phyloP scores from a whole-genome alignment of 2,113 vertebrate genomes.

The Sakesphorus luctuosus region DNA sequence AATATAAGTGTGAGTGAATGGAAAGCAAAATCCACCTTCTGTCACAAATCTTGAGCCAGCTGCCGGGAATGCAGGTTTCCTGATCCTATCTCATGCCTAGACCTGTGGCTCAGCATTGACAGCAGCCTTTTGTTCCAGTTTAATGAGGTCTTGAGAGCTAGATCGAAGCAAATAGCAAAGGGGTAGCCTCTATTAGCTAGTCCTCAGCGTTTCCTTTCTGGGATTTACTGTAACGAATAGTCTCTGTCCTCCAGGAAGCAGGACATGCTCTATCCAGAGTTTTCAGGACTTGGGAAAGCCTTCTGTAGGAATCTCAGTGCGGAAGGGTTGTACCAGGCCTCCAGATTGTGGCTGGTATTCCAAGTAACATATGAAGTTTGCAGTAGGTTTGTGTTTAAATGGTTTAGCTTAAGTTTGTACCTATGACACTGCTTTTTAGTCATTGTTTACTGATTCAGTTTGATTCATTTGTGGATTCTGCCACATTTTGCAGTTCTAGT shows the following conservation, averaged over 20 bases:
- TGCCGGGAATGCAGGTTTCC: not conserved
- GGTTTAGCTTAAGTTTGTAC: not conserved
- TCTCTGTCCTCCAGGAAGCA: not conserved
- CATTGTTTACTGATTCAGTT: slow-evolving; percentile 19
- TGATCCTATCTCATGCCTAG: not conserved
- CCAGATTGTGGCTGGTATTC: not conserved
- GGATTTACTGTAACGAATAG: not conserved
- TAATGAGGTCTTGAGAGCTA: not conserved
- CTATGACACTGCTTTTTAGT: not conserved
- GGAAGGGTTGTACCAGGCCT: not conserved
- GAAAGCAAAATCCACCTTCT: slow-evolving; percentile 15
- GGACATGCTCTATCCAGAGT: not conserved
- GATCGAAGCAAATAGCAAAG: not conserved
- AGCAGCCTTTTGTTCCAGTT: not conserved
- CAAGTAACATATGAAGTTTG: not conserved
- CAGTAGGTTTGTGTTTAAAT: not conserved
- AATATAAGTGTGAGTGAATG: not conserved
- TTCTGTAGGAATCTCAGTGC: not conserved
- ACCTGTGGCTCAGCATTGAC: not conserved
- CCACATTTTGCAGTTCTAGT: not conserved
- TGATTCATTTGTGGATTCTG: slow-evolving; percentile 42
- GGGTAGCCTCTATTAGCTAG: not conserved
- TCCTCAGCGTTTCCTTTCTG: not conserved
- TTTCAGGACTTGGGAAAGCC: not conserved
- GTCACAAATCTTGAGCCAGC: not conserved